These are phyloP conservation scores for Strongylocentrotus purpuratus DNA, from an alignment of 35 echinoderm and acorn worm species.

Conservation along the genomic window DNA sequence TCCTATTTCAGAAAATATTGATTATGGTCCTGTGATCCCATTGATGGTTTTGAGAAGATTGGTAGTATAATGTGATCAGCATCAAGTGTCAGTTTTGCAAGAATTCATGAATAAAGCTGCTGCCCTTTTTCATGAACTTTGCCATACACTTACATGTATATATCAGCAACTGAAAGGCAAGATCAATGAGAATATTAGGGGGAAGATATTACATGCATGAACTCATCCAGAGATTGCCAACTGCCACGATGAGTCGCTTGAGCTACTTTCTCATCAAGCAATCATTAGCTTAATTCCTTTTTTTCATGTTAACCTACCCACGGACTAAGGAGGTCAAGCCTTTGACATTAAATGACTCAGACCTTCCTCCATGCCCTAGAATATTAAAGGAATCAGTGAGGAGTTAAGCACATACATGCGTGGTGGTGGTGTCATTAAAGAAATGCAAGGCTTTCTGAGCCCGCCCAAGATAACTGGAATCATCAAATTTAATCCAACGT, in stretches of 20 bases:
- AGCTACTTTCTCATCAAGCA: neutral
- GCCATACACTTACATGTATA: neutral
- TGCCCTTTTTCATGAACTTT: neutral
- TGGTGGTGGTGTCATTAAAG: neutral
- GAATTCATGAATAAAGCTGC: neutral
- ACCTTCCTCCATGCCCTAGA: neutral
- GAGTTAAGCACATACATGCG: neutral
- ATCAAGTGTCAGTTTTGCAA: too few relatives aligned
- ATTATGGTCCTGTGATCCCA: too few relatives aligned
- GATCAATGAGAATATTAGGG: neutral
- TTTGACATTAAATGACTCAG: constrained; percentile 1
- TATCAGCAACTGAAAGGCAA: neutral
- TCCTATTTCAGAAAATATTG: too few relatives aligned
- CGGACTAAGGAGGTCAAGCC: neutral
- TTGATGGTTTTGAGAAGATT: too few relatives aligned
- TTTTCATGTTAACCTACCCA: neutral
- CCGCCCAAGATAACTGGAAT: neutral
- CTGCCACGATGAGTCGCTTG: neutral
- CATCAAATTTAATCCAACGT: neutral
- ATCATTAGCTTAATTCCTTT: neutral
- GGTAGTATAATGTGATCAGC: too few relatives aligned
- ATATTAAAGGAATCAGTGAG: neutral
- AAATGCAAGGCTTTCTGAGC: neutral
- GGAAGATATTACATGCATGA: neutral
- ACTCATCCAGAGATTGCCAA: neutral